phyloP scores from a whole-genome alignment of 2,888 invertebrate genomes.

The Andrena praecox region DNA sequence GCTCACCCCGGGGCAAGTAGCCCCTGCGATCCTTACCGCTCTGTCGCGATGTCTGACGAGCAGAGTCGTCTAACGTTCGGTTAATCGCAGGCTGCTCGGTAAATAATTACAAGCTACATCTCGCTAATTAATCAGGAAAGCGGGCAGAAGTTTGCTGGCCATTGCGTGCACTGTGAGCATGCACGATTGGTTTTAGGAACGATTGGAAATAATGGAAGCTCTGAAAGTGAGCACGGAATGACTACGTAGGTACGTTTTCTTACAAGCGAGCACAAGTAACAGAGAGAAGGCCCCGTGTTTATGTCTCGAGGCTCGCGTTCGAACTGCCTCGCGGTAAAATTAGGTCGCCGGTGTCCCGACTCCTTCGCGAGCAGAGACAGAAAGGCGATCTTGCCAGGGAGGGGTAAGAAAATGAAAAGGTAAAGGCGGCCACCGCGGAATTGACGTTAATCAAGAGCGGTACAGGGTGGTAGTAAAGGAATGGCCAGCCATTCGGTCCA shows the following conservation, averaged over 20 bases:
- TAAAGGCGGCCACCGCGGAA: constrained; percentile 53
- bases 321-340: background rate
- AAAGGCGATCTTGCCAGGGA: background rate
- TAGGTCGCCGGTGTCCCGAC: constrained; percentile 9
- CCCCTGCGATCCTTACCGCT: constrained; percentile 2
- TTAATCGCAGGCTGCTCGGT: constrained; percentile 7
- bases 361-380: constrained; percentile 1
- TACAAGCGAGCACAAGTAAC: background rate
- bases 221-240: background rate
- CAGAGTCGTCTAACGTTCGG: constrained; percentile 22
- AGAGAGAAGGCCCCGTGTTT: background rate
- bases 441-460: constrained; percentile 62
- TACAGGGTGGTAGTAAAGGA: constrained; percentile 37
- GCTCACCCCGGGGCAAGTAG: constrained; percentile 2
- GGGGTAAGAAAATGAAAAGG: constrained; percentile 50
- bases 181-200: too few relatives aligned
- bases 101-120: too few relatives aligned
- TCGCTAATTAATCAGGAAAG: too few relatives aligned
- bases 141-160: background rate
- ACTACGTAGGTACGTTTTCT: background rate
- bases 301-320: background rate
- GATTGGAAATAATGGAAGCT: background rate
- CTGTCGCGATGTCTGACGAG: background rate
- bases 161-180: too few relatives aligned
- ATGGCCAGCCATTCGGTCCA: constrained; percentile 49